Evolutionary conservation across 2,113 vertebrate genomes (phyloP), one percentile per base, ranked within the genome.

Genomic region (Glaucomys volans): DNA sequence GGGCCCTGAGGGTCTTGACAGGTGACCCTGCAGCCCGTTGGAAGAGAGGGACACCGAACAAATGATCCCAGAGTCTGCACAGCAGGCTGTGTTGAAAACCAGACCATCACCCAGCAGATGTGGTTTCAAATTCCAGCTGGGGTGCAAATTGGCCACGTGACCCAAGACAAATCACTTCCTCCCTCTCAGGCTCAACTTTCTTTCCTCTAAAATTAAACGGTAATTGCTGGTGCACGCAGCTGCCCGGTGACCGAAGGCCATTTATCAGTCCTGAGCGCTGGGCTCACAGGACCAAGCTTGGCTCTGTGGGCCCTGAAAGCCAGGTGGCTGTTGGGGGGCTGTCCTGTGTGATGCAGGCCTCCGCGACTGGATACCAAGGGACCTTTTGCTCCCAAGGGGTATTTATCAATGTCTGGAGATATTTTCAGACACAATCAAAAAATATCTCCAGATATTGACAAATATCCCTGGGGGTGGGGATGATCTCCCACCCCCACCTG

Each of bases 251-350:
- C 64, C 6, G 4, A 13, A 62, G 66, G 57, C 42, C 35, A 1
- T 57, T 28, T 76, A 22, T 64, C 76, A 52, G 13, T 42, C 47
- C 2, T 17, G 47, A 72, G 69, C 32, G 5, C 74, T 52, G 28
- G 42, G 22, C 35, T 40, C 67, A 1, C 4, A 44, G 67, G 44
- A 30, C 69, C 30, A 52, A 2, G 47, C 12, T 40, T 5, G 1
- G 10, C 28, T 10, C 14, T 30, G 0, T 8, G 11, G 47, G 57
- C 59, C 4, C 18, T 28, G 1, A 54, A n/a, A 40, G 54, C 37
- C 16, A 16, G 72, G 4, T 9, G 1, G 22, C 3, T 42, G 47
- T 22, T 64, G 35, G 7, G 59, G 8, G 26, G 10, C 35, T 28
- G 22, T 75, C 72, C 72, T 81, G 35, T 14, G 76, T 26, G 1